Evolutionary conservation across 1,140 invertebrate genomes (phyloP).

Genomic region (Scaptomyza hsui): DNA sequence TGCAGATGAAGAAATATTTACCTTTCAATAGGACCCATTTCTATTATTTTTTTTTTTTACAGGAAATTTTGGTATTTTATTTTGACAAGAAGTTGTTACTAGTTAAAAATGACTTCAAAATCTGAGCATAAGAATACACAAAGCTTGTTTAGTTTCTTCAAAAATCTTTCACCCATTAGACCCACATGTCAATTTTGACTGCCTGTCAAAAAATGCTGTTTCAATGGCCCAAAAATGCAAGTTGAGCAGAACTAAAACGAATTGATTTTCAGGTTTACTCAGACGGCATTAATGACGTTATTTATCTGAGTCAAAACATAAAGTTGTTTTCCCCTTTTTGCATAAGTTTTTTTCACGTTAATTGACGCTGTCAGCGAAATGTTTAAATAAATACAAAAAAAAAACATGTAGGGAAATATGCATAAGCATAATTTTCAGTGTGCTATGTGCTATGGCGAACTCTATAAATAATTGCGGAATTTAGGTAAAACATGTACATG

Average conservation of each 20-base stretch:
- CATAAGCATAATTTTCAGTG: no score
- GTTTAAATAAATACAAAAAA: slow-evolving; percentile 36
- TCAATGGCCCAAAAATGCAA: slow-evolving; percentile 27
- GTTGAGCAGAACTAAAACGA: slow-evolving; percentile 21
- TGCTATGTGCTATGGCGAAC: slow-evolving; percentile 3
- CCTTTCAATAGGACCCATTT: no score
- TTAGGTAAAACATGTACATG: slow-evolving; percentile 80
- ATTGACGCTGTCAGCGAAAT: slow-evolving; percentile 74
- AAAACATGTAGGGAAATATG: slow-evolving; percentile 14
- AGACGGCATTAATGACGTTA: slow-evolving; percentile 23
- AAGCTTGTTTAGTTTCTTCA: no score
- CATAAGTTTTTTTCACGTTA: slow-evolving; percentile 55
- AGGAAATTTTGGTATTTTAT: no score
- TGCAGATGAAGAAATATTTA: neutral
- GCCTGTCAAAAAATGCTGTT: slow-evolving; percentile 19
- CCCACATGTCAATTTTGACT: slow-evolving; percentile 21
- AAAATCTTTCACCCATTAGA: slow-evolving; percentile 14
- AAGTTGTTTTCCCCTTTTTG: slow-evolving; percentile 24
- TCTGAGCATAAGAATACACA: neutral
- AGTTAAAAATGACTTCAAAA: neutral
- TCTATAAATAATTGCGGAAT: slow-evolving; percentile 75
- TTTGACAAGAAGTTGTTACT: neutral
- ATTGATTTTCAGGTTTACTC: slow-evolving; percentile 37
- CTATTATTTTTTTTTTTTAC: no score
- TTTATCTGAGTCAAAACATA: slow-evolving; percentile 42